Evolutionary conservation across 2,888 invertebrate genomes (phyloP).

Genomic region (Parelbella ahira): DNA sequence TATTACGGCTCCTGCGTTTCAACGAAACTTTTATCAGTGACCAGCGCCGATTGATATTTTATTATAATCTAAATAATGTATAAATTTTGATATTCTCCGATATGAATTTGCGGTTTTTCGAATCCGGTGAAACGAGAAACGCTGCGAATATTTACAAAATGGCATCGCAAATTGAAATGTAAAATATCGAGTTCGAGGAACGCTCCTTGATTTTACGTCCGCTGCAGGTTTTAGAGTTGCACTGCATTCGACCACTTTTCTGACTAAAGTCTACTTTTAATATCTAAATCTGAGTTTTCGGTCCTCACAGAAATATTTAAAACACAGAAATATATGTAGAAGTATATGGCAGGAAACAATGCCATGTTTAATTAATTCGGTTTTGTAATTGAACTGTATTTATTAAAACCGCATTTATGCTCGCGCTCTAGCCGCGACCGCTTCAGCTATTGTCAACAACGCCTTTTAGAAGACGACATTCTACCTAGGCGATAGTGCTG

Average conservation of each 20-base stretch:
- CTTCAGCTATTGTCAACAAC: no score
- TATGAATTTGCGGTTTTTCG: constrained; percentile 13
- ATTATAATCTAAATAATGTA: constrained; percentile 14
- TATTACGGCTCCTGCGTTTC: constrained; percentile 16
- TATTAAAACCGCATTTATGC: no score
- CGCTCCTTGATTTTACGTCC: constrained; percentile 11
- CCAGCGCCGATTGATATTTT: constrained; percentile 12
- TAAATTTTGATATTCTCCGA: constrained; percentile 11
- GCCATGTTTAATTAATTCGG: no score
- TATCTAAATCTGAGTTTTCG: no score
- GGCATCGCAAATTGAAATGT: constrained; percentile 20
- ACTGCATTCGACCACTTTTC: background rate
- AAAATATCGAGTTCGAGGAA: constrained; percentile 9
- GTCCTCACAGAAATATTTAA: no score
- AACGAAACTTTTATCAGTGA: constrained; percentile 13
- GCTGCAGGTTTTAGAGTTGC: constrained; percentile 6
- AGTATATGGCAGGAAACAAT: no score
- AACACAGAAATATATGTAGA: no score
- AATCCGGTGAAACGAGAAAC: constrained; percentile 5
- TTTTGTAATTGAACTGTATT: no score
- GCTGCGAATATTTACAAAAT: constrained; percentile 15
- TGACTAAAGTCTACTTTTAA: no score
- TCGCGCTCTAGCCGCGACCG: no score
- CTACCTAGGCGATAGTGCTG: no score
- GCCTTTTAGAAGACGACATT: no score